Percentiles rank a stretch among this genome's conserved stretches.
Conservation (phyloP, 2,797 vertebrate genomes). For the Microtus obscurus region DNA sequence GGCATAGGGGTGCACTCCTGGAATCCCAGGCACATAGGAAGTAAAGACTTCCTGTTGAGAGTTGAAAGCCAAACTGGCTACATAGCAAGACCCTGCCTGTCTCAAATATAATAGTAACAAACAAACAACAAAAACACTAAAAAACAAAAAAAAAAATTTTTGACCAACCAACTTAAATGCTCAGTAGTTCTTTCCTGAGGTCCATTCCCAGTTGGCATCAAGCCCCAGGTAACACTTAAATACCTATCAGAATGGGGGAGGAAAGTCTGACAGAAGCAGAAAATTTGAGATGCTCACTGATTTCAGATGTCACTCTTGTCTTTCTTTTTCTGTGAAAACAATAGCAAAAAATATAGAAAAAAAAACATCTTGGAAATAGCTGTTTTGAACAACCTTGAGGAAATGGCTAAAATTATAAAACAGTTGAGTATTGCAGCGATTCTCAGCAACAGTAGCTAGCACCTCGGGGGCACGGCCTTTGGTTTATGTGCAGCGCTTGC, state of each 20-base stretch:
- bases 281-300: background rate
- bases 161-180: background rate
- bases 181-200: constrained; percentile 33
- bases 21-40: background rate
- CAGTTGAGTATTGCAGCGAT: background rate
- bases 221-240: background rate
- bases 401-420: constrained; percentile 62
- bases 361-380: background rate
- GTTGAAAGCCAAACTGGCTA: background rate
- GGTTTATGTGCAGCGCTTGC: background rate
- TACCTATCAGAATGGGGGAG: background rate
- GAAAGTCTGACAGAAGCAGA: background rate
- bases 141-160: background rate
- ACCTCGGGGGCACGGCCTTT: background rate
- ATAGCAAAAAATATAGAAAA: background rate
- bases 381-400: constrained; percentile 57
- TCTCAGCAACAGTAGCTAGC: background rate
- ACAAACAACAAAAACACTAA: background rate
- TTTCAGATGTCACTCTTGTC: background rate
- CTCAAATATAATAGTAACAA: background rate
- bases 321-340: background rate
- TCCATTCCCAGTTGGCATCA: background rate
- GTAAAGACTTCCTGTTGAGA: too few species aligned
- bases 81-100: background rate
- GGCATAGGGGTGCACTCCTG: background rate